A percentile compares a stretch with the other conserved stretches of the same genome.
phyloP scores from a whole-genome alignment of 2,797 vertebrate genomes.

The Acridotheres tristis region DNA sequence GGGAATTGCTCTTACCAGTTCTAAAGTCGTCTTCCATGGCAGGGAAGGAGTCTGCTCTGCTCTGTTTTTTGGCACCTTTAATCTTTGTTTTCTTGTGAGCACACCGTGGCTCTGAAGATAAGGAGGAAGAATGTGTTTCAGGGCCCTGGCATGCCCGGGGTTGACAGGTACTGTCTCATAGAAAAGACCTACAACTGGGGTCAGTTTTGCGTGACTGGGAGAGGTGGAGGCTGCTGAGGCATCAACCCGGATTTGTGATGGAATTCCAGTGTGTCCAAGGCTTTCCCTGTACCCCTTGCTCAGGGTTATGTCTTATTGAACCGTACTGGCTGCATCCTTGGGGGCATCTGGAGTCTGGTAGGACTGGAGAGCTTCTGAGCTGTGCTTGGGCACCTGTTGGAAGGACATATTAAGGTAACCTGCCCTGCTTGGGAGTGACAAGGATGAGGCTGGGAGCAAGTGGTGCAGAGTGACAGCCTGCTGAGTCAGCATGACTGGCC shows the following conservation, averaged over 20 bases:
- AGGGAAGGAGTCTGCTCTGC: neutral
- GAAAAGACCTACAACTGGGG: neutral
- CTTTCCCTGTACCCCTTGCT: neutral
- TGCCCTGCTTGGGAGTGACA: neutral
- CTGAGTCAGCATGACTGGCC: slow-evolving; percentile 84
- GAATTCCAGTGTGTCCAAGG: neutral
- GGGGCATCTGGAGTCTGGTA: neutral
- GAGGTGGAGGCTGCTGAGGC: neutral
- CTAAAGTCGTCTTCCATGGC: neutral
- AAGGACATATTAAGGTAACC: accelerated
- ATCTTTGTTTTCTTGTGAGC: neutral
- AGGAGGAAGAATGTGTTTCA: neutral
- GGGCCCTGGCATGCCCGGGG: neutral
- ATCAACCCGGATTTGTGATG: neutral
- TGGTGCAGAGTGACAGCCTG: slow-evolving; percentile 1
- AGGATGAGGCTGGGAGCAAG: slow-evolving; percentile 1
- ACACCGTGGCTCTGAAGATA: neutral
- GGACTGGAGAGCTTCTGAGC: neutral
- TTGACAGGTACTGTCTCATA: neutral
- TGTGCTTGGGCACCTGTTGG: neutral
- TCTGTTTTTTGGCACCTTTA: neutral
- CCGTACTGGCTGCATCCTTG: accelerated
- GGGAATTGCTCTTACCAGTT: neutral
- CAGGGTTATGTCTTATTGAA: neutral
- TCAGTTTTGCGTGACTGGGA: accelerated